phyloP scores from a whole-genome alignment of 2,113 vertebrate genomes.

The Melozone crissalis region DNA sequence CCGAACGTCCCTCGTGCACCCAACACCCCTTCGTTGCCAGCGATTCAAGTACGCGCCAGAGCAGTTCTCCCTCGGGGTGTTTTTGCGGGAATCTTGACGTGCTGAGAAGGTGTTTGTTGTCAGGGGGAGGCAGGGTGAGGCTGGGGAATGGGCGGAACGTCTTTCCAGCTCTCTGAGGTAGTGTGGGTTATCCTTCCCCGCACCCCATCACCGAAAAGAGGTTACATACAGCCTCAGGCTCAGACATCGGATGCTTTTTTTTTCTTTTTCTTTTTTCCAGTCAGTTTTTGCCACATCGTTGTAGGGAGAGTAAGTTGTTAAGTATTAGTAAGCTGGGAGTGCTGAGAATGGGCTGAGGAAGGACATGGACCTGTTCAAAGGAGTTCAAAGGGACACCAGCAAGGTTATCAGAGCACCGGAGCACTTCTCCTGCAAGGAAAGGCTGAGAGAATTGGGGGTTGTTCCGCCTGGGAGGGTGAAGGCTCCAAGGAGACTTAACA shows the following conservation, averaged over 20 bases:
- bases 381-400: background rate
- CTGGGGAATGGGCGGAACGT: background rate
- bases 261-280: fast-evolving
- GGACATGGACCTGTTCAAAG: too few species aligned
- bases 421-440: background rate
- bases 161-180: background rate
- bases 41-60: background rate
- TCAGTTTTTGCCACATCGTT: background rate
- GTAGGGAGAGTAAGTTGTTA: background rate
- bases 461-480: background rate
- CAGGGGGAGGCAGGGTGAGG: background rate
- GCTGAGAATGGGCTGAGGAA: background rate
- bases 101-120: background rate
- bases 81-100: background rate
- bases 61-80: background rate
- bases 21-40: background rate
- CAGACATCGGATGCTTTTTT: fast-evolving
- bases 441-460: background rate
- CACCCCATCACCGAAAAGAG: fast-evolving
- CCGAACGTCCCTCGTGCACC: background rate
- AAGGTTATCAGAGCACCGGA: background rate
- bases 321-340: background rate
- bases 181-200: background rate
- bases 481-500: background rate
- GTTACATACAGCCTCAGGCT: background rate